Conservation (phyloP, 2,888 invertebrate species). For the Chaetogeoica ovagalla region DNA sequence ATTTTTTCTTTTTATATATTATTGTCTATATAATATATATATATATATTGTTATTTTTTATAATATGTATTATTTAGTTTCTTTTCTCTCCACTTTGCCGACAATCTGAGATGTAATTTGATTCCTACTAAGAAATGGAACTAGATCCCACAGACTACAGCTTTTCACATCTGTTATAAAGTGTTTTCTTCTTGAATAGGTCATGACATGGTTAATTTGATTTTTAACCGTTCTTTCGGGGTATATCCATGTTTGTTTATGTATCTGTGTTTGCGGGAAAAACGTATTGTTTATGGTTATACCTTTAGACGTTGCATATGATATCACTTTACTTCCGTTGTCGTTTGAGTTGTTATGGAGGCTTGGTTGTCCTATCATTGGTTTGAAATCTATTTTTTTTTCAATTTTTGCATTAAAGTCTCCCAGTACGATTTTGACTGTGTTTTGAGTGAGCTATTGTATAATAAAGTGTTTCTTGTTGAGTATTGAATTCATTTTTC, state of each 20-base stretch:
- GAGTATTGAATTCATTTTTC: conserved; percentile 10
- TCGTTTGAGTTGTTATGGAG: neutral
- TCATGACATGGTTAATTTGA: conserved; percentile 30
- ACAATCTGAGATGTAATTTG: conserved; percentile 25
- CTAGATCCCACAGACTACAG: conserved; percentile 20
- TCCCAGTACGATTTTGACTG: conserved; percentile 1
- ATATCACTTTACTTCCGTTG: conserved; percentile 35
- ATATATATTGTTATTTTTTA: too few relatives aligned
- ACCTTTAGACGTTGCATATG: conserved; percentile 37
- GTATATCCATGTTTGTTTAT: conserved; percentile 21
- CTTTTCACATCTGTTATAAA: conserved; percentile 23
- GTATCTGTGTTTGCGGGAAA: conserved; percentile 22
- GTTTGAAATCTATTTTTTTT: conserved; percentile 8
- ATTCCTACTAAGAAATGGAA: conserved; percentile 25
- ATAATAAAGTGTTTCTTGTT: conserved; percentile 1
- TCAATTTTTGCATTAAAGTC: neutral
- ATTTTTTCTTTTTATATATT: too few relatives aligned
- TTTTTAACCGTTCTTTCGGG: conserved; percentile 13
- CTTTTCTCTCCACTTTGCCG: conserved; percentile 27
- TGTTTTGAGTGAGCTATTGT: neutral
- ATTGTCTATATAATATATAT: too few relatives aligned
- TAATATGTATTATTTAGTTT: too few relatives aligned
- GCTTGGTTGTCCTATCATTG: neutral
- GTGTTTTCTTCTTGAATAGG: conserved; percentile 21
- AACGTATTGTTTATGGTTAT: conserved; percentile 28